A percentile compares a stretch with the other conserved stretches of the same genome.
Conservation (phyloP, 2,888 invertebrate genomes). For the Platycheirus albimanus region DNA sequence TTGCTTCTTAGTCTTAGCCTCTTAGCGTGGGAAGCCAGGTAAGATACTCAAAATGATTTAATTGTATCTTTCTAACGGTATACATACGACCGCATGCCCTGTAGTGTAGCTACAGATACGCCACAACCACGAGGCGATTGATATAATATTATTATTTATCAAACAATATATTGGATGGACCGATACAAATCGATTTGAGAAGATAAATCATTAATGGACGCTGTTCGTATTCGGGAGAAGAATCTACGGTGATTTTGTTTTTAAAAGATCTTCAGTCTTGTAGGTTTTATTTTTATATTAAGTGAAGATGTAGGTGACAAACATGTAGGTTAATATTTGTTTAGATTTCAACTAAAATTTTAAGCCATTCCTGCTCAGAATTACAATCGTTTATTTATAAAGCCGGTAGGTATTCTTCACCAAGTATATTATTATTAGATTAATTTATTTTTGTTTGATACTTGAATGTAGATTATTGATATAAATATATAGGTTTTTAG, state of each 20-base stretch:
- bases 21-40: constrained; percentile 56
- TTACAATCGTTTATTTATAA: too few relatives aligned
- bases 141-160: constrained; percentile 14
- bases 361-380: too few relatives aligned
- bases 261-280: not conserved
- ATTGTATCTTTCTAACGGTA: constrained; percentile 23
- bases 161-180: constrained; percentile 18
- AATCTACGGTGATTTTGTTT: constrained; percentile 1
- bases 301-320: too few relatives aligned
- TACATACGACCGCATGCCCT: constrained; percentile 20
- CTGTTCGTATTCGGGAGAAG: constrained; percentile 10
- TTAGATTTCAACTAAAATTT: too few relatives aligned
- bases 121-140: not conserved
- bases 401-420: too few relatives aligned
- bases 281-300: too few relatives aligned
- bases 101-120: not conserved
- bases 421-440: too few relatives aligned
- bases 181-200: constrained; percentile 51
- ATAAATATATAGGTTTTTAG: too few relatives aligned
- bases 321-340: too few relatives aligned
- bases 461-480: too few relatives aligned
- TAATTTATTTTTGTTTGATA: too few relatives aligned
- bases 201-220: constrained; percentile 59
- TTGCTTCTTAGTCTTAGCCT: constrained; percentile 8
- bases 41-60: constrained; percentile 51